A percentile compares a stretch with the other conserved stretches of the same genome.
phyloP scores from a whole-genome alignment of 2,888 invertebrate genomes.

The Campopleginae sp. region DNA sequence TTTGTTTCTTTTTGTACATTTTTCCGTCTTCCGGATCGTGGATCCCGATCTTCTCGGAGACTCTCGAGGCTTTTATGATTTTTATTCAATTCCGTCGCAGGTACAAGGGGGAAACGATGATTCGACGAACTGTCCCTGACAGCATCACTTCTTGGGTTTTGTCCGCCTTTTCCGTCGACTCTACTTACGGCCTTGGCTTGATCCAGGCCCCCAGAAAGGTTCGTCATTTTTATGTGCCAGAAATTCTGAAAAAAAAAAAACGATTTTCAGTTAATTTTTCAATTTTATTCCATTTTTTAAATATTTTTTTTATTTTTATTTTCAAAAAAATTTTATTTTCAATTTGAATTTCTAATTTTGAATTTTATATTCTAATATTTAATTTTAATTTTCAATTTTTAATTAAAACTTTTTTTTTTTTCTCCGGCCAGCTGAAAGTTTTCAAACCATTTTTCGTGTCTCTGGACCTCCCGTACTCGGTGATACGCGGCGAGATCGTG shows the following conservation, averaged over 20 bases:
- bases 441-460: slow-evolving; percentile 94
- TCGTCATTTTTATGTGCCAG: slow-evolving; percentile 9
- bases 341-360: too few species aligned
- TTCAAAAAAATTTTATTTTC: too few species aligned
- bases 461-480: slow-evolving; percentile 94
- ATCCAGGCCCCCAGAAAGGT: slow-evolving; percentile 88
- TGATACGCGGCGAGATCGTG: slow-evolving; percentile 95
- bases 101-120: slow-evolving; percentile 86
- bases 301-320: too few species aligned
- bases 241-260: background rate
- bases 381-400: too few species aligned
- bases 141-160: slow-evolving; percentile 94
- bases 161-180: slow-evolving; percentile 92
- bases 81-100: slow-evolving; percentile 68
- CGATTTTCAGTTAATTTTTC: too few species aligned
- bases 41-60: background rate
- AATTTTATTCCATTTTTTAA: too few species aligned
- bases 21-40: background rate
- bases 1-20: background rate
- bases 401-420: slow-evolving; percentile 30
- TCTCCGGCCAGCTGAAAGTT: slow-evolving; percentile 86
- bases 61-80: background rate
- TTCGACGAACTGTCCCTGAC: slow-evolving; percentile 90
- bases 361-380: too few species aligned
- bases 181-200: slow-evolving; percentile 91